Percentiles rank a stretch among this genome's conserved stretches.
phyloP scores from a whole-genome alignment of 2,888 invertebrate genomes.

The Rambutsinella grinnellia region DNA sequence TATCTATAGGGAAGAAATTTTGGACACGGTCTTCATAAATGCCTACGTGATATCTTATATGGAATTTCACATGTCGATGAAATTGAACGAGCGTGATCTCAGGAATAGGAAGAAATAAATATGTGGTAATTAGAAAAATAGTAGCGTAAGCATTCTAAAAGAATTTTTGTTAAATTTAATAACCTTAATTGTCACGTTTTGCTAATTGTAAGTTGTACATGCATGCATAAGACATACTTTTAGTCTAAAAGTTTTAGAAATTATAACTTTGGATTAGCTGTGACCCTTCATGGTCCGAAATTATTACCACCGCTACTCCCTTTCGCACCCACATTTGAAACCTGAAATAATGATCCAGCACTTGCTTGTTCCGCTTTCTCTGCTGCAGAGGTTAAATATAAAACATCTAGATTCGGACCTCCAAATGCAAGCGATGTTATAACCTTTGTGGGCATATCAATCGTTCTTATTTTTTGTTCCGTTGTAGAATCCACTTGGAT shows the following conservation, averaged over 20 bases:
- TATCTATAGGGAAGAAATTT: too few relatives aligned
- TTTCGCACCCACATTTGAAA: constrained; percentile 37
- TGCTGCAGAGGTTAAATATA: constrained; percentile 75
- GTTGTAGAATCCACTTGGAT: constrained; percentile 74
- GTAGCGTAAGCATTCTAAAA: too few relatives aligned
- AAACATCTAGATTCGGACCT: constrained; percentile 75
- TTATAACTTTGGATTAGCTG: too few relatives aligned
- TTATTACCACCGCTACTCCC: constrained; percentile 27
- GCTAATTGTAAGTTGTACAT: neutral
- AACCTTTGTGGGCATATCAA: constrained; percentile 74
- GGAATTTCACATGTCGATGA: too few relatives aligned
- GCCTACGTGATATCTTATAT: too few relatives aligned
- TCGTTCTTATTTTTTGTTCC: constrained; percentile 73
- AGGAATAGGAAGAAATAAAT: too few relatives aligned
- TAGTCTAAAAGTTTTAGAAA: neutral
- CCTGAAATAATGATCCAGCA: constrained; percentile 43
- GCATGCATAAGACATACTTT: neutral
- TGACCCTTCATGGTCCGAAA: constrained; percentile 16
- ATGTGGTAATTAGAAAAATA: too few relatives aligned
- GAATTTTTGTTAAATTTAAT: neutral
- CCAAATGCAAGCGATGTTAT: constrained; percentile 81
- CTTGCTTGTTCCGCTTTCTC: constrained; percentile 28
- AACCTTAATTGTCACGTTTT: constrained; percentile 1
- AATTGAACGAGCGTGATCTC: too few relatives aligned
- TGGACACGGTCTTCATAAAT: too few relatives aligned